Evolutionary conservation across 2,888 invertebrate species (phyloP), one percentile per base, ranked within the genome.

Genomic region (Frankliniella fusca): DNA sequence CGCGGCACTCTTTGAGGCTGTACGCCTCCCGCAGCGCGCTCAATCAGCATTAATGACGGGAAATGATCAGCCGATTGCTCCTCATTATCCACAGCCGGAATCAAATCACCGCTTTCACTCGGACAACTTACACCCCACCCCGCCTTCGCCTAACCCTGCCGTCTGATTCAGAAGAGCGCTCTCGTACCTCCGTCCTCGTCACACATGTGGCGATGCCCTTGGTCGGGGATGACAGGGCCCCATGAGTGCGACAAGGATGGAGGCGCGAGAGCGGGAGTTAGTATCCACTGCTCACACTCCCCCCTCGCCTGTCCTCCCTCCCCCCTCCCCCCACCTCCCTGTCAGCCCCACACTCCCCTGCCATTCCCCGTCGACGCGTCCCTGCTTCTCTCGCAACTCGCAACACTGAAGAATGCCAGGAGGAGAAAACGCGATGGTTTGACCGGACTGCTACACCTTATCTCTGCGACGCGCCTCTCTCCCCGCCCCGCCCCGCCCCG

Each of bases 11-110:
- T 18, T 54, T 18, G 12, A 18, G 12, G 15, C 54, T 2, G 18
- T n/a, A 18, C 61, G 18, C 15, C 18, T 18, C 18, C 61, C 61
- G 1, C 15, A 18, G 18, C 61, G 8, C 61, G 23, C 27, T 23
- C 70, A 76, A 76, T 76, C 70, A 76, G 70, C 70, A 76, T 76
- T 76, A 76, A 23, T 76, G 70, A 76, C 70, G 70, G 70, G 70
- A 76, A 76, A 76, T 76, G 70, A 76, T 76, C 27, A 12, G 70
- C 70, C 70, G 70, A 76, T 76, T 76, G 70, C 70, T 76, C 27
- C 27, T 76, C 70, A 76, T 76, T 76, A 76, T 27, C 10, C 38
- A 38, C 38, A 38, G 38, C 38, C 61, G 27, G 70, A 27, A 76
- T 76, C 70, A 27, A 76, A 76, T 76, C 70, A 70, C 70, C 10